These are phyloP conservation scores for Phrynosoma platyrhinos DNA, from an alignment of 2,113 vertebrate genomes.

Conservation along the genomic window DNA sequence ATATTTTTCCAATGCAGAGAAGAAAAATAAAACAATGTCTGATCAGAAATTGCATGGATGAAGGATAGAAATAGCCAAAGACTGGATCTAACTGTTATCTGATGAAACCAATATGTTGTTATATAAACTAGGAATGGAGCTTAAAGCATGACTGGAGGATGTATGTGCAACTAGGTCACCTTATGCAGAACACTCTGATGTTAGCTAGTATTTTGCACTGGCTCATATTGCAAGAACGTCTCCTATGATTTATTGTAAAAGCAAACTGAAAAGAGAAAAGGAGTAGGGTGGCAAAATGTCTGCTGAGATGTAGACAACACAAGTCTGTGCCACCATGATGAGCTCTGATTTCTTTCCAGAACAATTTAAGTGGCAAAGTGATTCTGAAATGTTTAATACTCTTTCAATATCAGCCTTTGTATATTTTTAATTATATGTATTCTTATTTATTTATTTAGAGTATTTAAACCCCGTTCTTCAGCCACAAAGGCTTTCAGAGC, in stretches of 20 bases:
- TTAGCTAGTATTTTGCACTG: conserved; percentile 70
- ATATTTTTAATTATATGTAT: too few relatives aligned
- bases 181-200: conserved; percentile 73
- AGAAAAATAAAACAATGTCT: conserved; percentile 44
- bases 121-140: conserved; percentile 73
- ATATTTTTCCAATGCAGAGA: background rate
- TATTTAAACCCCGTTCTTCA: too few relatives aligned
- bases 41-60: conserved; percentile 58
- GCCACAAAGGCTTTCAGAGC: too few relatives aligned
- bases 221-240: conserved; percentile 65
- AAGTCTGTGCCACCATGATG: conserved; percentile 18
- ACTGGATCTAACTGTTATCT: conserved; percentile 59
- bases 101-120: conserved; percentile 73
- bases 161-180: conserved; percentile 74
- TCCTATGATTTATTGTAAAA: conserved; percentile 65
- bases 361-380: conserved; percentile 21
- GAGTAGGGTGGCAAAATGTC: conserved; percentile 26
- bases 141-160: conserved; percentile 65
- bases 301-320: background rate
- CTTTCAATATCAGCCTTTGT: too few relatives aligned
- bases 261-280: conserved; percentile 53
- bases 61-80: conserved; percentile 52
- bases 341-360: conserved; percentile 53
- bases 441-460: too few relatives aligned
- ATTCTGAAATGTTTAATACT: conserved; percentile 48